Evolutionary conservation across 2,113 vertebrate genomes (phyloP).

Genomic region (Ptilorrhoa leucosticta): DNA sequence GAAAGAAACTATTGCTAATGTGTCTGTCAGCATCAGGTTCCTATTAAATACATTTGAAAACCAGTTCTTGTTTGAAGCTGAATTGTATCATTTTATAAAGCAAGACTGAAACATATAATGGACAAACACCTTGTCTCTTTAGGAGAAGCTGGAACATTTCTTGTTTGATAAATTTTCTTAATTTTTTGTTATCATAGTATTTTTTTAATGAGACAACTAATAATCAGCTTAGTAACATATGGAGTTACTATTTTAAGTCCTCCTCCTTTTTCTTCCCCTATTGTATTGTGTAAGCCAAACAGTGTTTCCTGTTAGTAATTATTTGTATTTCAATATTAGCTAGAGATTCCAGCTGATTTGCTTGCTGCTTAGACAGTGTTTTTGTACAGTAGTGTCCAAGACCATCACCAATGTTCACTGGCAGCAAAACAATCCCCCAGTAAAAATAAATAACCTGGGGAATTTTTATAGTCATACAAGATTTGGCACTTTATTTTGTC

Average conservation of each 20-base stretch:
- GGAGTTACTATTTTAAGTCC: constrained; percentile 9
- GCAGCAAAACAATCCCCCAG: background rate
- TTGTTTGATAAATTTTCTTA: background rate
- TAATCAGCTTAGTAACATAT: background rate
- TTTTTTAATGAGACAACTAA: background rate
- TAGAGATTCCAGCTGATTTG: background rate
- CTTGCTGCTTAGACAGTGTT: background rate
- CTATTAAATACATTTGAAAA: background rate
- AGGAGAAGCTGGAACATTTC: background rate
- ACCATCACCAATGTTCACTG: background rate
- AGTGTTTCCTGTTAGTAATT: constrained; percentile 35
- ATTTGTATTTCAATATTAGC: constrained; percentile 21
- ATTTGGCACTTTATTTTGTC: background rate
- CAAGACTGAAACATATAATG: background rate
- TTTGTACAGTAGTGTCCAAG: background rate
- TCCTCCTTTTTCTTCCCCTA: background rate
- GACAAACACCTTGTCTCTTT: background rate
- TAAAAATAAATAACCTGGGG: background rate
- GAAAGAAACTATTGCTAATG: background rate
- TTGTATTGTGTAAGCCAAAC: background rate
- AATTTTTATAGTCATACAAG: background rate
- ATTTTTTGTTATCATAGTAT: background rate
- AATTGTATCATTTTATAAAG: background rate
- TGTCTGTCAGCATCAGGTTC: background rate
- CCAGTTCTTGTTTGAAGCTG: background rate